phyloP scores from a whole-genome alignment of 2,113 vertebrate genomes.

The Hippolais icterina region DNA sequence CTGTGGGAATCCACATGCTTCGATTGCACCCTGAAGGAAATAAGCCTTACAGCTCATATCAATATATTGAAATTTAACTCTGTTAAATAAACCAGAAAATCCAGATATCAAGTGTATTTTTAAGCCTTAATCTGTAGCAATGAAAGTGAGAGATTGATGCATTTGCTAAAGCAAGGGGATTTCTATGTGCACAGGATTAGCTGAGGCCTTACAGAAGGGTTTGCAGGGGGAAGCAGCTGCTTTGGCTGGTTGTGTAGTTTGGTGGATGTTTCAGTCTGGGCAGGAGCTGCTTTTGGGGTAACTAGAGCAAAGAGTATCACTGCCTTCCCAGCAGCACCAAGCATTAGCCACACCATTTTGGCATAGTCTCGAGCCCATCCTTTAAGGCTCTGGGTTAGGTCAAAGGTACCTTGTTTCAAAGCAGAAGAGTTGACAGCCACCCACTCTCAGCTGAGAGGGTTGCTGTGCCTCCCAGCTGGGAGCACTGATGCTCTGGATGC shows the following conservation, averaged over 20 bases:
- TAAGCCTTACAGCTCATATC: neutral
- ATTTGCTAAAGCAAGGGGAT: neutral
- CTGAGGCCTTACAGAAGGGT: neutral
- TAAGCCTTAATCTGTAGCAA: neutral
- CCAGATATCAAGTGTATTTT: neutral
- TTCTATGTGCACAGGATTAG: neutral
- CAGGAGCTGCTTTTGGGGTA: neutral
- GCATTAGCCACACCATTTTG: neutral
- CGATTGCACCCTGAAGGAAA: neutral
- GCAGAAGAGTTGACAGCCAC: neutral
- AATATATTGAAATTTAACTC: constrained; percentile 9
- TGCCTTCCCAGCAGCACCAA: neutral
- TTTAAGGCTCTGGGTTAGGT: neutral
- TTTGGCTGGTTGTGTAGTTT: neutral
- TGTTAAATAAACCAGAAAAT: constrained; percentile 10
- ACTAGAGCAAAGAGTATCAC: neutral
- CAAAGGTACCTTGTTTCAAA: neutral
- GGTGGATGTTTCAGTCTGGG: neutral
- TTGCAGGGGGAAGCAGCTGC: neutral
- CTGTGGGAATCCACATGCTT: neutral
- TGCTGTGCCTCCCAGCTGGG: neutral
- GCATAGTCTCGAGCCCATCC: neutral
- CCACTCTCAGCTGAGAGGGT: neutral
- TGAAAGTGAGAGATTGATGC: neutral
- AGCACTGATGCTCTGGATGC: neutral